Conservation (phyloP, 1,140 invertebrate species). For the Anastrepha obliqua region DNA sequence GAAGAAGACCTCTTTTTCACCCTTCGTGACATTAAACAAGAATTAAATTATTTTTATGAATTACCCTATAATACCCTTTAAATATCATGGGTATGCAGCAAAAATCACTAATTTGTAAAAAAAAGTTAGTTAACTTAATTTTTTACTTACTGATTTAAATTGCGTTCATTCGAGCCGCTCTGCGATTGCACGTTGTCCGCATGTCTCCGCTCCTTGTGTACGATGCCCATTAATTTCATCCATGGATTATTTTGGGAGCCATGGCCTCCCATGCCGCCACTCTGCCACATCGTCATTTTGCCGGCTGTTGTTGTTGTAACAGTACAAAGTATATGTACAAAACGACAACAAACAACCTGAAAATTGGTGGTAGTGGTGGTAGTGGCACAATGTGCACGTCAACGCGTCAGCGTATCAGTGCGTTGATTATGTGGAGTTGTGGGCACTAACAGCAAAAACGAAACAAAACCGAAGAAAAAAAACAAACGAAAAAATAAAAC, state of each 20-base stretch:
- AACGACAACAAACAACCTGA: conserved; percentile 46
- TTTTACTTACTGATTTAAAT: conserved; percentile 80
- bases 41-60: too few species aligned
- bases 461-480: neutral
- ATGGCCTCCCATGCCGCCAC: conserved; percentile 79
- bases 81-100: neutral
- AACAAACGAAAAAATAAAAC: neutral
- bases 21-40: too few species aligned
- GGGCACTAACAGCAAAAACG: neutral
- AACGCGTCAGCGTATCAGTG: conserved; percentile 3
- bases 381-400: conserved; percentile 32
- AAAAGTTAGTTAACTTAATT: neutral
- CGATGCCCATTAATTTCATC: conserved; percentile 89
- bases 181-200: conserved; percentile 77
- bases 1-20: too few species aligned
- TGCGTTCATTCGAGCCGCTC: conserved; percentile 78
- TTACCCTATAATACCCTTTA: too few species aligned
- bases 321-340: neutral
- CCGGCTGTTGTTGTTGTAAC: conserved; percentile 59
- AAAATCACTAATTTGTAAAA: neutral
- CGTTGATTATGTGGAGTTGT: neutral
- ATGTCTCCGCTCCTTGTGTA: conserved; percentile 83
- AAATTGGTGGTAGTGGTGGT: conserved; percentile 51
- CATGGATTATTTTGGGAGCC: conserved; percentile 87
- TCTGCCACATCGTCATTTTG: conserved; percentile 84